Conservation (phyloP, 1,140 invertebrate species). For the Steinernema khuongi region DNA sequence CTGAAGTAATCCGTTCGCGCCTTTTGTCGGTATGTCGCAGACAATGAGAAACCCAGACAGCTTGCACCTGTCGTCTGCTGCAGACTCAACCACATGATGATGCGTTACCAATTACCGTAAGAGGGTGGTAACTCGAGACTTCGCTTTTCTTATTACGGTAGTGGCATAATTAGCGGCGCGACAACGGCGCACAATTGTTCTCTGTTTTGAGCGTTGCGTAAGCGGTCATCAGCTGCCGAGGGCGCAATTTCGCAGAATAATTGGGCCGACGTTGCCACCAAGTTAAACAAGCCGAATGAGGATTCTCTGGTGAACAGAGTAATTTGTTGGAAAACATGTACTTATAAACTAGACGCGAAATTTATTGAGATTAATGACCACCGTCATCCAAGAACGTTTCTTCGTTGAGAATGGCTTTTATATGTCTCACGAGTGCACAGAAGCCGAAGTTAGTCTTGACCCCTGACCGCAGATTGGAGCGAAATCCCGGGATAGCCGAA, state of each 20-base stretch:
- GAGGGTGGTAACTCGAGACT: background rate
- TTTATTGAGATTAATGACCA: background rate
- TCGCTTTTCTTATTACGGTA: background rate
- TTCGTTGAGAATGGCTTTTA: no score
- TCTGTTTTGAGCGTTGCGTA: background rate
- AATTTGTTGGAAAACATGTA: background rate
- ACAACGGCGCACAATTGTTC: background rate
- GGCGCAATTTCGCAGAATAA: background rate
- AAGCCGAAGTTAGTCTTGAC: no score
- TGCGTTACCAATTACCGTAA: background rate
- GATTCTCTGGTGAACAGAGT: background rate
- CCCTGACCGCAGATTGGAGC: no score
- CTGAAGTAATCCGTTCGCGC: background rate
- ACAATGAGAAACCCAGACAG: background rate
- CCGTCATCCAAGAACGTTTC: background rate
- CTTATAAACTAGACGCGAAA: background rate
- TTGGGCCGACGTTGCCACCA: background rate
- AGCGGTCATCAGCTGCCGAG: slow-evolving; percentile 4
- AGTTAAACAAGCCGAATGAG: background rate
- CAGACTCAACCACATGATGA: background rate
- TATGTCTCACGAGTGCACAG: no score
- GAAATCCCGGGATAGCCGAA: no score
- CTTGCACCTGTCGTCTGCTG: background rate
- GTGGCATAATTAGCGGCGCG: background rate
- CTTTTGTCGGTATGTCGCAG: background rate